Evolutionary conservation across 2,888 invertebrate species (phyloP).

Genomic region (Ichneumoninae sp.): DNA sequence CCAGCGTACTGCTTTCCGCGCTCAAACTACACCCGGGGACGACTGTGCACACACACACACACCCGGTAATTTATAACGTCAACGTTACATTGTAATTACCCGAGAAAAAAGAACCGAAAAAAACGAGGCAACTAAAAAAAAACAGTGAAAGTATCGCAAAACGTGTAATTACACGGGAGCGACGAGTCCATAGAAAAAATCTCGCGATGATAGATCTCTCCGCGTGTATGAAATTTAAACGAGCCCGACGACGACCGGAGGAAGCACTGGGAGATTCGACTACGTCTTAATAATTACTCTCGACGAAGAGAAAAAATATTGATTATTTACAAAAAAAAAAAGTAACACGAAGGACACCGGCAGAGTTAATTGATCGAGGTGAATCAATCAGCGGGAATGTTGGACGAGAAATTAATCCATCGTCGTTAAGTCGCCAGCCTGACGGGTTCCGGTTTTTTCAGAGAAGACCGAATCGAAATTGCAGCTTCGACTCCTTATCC

Average conservation of each 20-base stretch:
- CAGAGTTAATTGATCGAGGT: conserved; percentile 30
- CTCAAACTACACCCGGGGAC: conserved; percentile 41
- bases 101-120: conserved; percentile 40
- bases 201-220: conserved; percentile 12
- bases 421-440: background rate
- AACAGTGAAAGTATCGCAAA: conserved; percentile 59
- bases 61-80: conserved; percentile 62
- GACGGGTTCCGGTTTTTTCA: background rate
- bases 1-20: conserved; percentile 48
- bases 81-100: conserved; percentile 65
- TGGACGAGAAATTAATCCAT: conserved; percentile 26
- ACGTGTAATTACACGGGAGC: conserved; percentile 52
- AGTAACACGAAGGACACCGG: conserved; percentile 2
- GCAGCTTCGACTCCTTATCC: background rate
- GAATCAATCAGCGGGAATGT: conserved; percentile 30
- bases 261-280: conserved; percentile 24
- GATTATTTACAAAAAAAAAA: conserved; percentile 1
- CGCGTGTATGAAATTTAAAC: conserved; percentile 22
- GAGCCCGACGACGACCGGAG: background rate
- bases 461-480: background rate
- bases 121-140: conserved; percentile 14
- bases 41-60: conserved; percentile 29
- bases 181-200: conserved; percentile 30
- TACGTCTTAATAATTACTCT: conserved; percentile 8
- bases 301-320: background rate